These are phyloP conservation scores for Micronisus gabar DNA, from an alignment of 2,113 vertebrate genomes.

Conservation along the genomic window DNA sequence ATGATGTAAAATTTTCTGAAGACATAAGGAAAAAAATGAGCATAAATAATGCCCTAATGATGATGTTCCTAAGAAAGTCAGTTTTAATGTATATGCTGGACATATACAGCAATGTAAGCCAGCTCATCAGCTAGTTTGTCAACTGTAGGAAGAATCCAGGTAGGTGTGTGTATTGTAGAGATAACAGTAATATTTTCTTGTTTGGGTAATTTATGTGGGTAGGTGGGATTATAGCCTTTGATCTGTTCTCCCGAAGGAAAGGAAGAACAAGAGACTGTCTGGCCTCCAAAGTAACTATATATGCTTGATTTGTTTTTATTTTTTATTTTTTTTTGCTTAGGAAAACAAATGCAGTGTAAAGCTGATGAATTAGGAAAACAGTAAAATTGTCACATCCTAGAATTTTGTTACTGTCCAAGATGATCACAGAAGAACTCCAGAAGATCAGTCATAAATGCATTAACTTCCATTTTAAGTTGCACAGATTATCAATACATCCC, in stretches of 20 bases:
- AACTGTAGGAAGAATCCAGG: neutral
- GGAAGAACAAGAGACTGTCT: neutral
- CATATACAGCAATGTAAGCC: accelerated
- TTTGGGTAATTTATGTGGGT: neutral
- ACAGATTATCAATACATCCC: neutral
- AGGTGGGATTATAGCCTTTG: neutral
- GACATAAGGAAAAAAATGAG: neutral
- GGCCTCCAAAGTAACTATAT: neutral
- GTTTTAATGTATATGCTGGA: neutral
- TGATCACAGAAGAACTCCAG: neutral
- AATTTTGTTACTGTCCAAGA: neutral
- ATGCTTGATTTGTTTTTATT: neutral
- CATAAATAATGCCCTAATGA: neutral
- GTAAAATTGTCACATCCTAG: neutral
- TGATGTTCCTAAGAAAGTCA: neutral
- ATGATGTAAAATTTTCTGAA: neutral
- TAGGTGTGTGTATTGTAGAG: neutral
- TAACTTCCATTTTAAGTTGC: neutral
- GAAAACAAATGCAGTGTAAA: neutral
- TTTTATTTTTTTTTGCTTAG: neutral
- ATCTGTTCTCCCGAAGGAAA: neutral
- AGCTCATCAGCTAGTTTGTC: neutral
- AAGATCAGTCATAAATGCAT: neutral
- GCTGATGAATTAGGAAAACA: neutral
- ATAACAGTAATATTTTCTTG: neutral